Conservation (phyloP, 2,797 vertebrate species). For the Eulemur coronatus region DNA sequence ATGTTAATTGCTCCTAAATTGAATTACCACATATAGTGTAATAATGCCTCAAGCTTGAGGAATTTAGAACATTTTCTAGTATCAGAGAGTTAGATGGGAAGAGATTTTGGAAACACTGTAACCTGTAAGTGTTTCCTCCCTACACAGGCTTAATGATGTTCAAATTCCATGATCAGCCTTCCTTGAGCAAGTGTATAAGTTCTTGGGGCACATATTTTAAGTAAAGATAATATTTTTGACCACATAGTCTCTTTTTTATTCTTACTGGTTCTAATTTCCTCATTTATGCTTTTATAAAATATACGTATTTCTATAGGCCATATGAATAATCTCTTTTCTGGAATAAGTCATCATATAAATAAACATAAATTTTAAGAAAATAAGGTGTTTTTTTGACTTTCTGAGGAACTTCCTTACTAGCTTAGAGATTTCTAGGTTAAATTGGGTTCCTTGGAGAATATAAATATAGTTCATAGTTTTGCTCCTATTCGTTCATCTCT, state of each 20-base stretch:
- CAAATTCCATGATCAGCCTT: neutral
- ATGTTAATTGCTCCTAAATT: neutral
- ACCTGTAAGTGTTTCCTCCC: neutral
- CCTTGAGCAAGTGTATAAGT: neutral
- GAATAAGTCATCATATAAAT: neutral
- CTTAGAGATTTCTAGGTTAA: conserved; percentile 50
- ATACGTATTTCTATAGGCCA: neutral
- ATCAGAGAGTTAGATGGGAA: neutral
- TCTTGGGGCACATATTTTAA: neutral
- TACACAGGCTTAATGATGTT: neutral
- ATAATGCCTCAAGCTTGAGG: neutral
- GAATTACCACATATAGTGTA: neutral
- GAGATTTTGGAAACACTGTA: neutral
- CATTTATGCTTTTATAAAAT: neutral
- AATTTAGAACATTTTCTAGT: neutral
- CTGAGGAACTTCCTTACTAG: neutral
- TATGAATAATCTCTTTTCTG: neutral
- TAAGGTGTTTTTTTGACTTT: neutral
- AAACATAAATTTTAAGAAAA: conserved; percentile 11
- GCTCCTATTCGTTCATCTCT: neutral
- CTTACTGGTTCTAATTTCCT: neutral
- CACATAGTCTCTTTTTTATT: neutral
- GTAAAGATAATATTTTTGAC: neutral
- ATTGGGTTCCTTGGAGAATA: neutral
- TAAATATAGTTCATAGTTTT: neutral